Conservation (phyloP, 2,797 vertebrate genomes). For the Sebastes hubbsi region DNA sequence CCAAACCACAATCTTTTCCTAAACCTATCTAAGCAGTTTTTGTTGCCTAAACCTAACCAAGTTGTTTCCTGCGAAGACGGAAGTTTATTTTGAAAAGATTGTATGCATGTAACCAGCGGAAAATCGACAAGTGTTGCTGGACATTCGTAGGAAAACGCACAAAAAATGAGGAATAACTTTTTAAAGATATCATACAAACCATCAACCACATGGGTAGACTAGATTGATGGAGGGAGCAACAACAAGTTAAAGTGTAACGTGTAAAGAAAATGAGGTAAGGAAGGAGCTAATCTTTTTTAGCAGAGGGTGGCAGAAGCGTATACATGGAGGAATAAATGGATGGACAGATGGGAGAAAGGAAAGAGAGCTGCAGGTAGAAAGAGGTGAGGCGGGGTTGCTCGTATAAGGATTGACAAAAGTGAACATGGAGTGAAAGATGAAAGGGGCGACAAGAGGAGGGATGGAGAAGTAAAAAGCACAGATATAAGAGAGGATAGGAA, state of each 20-base stretch:
- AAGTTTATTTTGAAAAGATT: no score
- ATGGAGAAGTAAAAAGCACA: neutral
- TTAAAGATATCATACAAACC: no score
- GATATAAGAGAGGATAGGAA: neutral
- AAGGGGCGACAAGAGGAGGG: neutral
- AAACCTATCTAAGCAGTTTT: no score
- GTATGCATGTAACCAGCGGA: no score
- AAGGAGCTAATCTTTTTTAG: neutral
- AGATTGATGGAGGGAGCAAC: slow-evolving; percentile 20
- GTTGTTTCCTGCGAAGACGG: no score
- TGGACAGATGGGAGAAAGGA: neutral
- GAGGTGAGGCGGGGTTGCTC: neutral
- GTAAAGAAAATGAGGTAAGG: neutral
- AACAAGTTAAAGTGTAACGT: neutral
- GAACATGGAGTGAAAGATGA: neutral
- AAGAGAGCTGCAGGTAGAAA: slow-evolving; percentile 1
- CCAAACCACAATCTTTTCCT: no score
- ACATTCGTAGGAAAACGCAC: no score
- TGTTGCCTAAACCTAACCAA: no score
- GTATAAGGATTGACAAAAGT: neutral
- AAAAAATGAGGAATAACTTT: no score
- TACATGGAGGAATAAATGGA: neutral
- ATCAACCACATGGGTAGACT: neutral
- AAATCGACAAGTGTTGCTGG: no score
- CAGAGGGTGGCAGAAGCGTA: neutral